Evolutionary conservation across 2,888 invertebrate genomes (phyloP).

Genomic region (Arctia plantaginis): DNA sequence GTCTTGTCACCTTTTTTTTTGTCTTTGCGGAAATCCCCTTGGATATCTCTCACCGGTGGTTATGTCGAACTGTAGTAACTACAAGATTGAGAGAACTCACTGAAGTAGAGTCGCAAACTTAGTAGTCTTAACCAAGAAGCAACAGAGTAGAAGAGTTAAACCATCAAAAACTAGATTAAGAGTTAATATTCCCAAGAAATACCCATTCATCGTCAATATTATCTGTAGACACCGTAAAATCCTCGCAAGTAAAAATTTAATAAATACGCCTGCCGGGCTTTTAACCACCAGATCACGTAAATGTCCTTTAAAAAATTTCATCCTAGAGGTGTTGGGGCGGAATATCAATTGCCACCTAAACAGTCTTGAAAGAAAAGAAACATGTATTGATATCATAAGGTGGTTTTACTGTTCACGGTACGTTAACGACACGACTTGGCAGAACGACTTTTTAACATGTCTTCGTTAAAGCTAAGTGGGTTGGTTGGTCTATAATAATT

Average conservation of each 20-base stretch:
- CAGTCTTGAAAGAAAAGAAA: slow-evolving; percentile 25
- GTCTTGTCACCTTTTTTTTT: too few relatives aligned
- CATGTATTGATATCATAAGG: slow-evolving; percentile 33
- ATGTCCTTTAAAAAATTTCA: slow-evolving; percentile 49
- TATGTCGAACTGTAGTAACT: not conserved
- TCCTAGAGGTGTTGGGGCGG: slow-evolving; percentile 27
- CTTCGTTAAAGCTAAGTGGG: too few relatives aligned
- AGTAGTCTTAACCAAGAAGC: not conserved
- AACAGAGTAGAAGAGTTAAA: not conserved
- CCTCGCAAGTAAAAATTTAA: slow-evolving; percentile 26
- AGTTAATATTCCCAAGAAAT: not conserved
- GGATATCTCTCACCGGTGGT: too few relatives aligned
- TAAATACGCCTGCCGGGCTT: slow-evolving; percentile 35
- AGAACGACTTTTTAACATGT: not conserved
- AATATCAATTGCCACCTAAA: slow-evolving; percentile 42
- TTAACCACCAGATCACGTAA: slow-evolving; percentile 42
- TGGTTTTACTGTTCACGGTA: not conserved
- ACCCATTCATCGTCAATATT: slow-evolving; percentile 7
- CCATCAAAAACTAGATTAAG: not conserved
- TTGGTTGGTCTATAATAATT: too few relatives aligned
- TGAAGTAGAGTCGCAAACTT: not conserved
- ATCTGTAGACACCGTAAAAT: slow-evolving; percentile 11
- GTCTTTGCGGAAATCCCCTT: too few relatives aligned
- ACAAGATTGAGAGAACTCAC: not conserved
- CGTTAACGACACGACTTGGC: slow-evolving; percentile 10